Base-by-base conservation (phyloP, 2,113 vertebrate genomes). In the Gavialis gangeticus region DNA sequence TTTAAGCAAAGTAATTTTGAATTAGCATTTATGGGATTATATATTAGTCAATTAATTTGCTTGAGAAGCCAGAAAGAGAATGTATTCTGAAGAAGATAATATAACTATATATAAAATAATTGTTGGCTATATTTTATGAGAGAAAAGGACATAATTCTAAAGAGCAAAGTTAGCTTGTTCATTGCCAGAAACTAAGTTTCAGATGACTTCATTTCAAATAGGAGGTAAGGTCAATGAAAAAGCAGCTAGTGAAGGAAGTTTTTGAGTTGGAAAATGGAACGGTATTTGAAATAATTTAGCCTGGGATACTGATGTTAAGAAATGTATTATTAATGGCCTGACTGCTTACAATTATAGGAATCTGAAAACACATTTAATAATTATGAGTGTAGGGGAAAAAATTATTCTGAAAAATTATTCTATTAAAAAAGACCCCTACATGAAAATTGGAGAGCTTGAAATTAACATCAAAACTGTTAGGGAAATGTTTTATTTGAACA, bases 21-120 rank as follows among this genome's bases (percentile, higher is more conserved):
- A 89, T 27, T 85, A 27, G 5, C 73, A 69, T 94, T 96, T 90
- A 76, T 17, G 73, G 54, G 94, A 95, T 90, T 66, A 90, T 66
- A 90, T 34, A 79, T 85, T 63, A 88, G 58, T 56, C 83, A 94
- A 84, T 64, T 89, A 62, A 90, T 89, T 92, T 64, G 22, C 37
- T 89, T 94, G 37, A 89, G 37, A 87, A 92, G 22, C 56, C 57
- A 93, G 64, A 4, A 90, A 55, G 30, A 95, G 83, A 71, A 91
- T 55, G 15, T 1, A 1, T 91, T 90, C 56, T 90, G 77, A 80
- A 56, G 18, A 78, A 82, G 82, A 89, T 60, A 80, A 9, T 54
- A 67, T 69, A 92, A 75, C 56, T 37, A 82, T 25, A 80, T 30
- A 57, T 75, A 75, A 91, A 95, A 77, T 80, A 86, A 91, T 80